A percentile compares a stretch with the other conserved stretches of the same genome.
phyloP scores from a whole-genome alignment of 2,113 vertebrate genomes.

The Oncorhynchus tshawytscha region DNA sequence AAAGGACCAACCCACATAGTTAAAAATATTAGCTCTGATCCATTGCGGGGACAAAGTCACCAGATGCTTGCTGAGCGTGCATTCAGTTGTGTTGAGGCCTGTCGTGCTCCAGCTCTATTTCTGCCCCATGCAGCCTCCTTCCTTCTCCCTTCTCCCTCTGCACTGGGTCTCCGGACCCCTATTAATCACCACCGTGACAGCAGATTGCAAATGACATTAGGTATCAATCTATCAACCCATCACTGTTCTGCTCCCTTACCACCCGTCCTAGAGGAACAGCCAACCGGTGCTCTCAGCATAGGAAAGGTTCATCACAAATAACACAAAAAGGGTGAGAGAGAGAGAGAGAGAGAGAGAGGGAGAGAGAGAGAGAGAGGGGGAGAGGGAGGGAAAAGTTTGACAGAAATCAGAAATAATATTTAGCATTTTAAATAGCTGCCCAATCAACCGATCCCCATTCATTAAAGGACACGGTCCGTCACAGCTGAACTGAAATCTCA shows the following conservation, averaged over 20 bases:
- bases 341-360: neutral
- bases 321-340: conserved; percentile 9
- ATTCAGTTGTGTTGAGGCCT: conserved; percentile 8
- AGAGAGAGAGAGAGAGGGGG: neutral
- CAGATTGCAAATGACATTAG: conserved; percentile 44
- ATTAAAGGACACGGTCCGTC: conserved; percentile 60
- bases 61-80: conserved; percentile 36
- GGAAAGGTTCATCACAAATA: conserved; percentile 37
- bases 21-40: conserved; percentile 47
- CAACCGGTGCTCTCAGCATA: conserved; percentile 14
- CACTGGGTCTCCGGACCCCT: neutral
- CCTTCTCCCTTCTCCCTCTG: neutral
- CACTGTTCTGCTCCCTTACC: conserved; percentile 8
- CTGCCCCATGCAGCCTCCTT: conserved; percentile 1
- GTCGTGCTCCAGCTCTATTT: conserved; percentile 5
- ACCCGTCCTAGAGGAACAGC: neutral
- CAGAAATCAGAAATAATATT: conserved; percentile 12
- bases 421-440: conserved; percentile 55
- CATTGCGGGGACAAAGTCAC: conserved; percentile 45
- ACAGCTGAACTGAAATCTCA: conserved; percentile 58
- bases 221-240: conserved; percentile 43
- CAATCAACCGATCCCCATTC: conserved; percentile 48
- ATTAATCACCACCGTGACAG: conserved; percentile 22
- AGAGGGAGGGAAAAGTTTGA: neutral
- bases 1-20: conserved; percentile 3